Percentiles rank a stretch among this genome's conserved stretches.
Conservation (phyloP, 2,113 vertebrate species). For the Gnathonemus longibarbis region DNA sequence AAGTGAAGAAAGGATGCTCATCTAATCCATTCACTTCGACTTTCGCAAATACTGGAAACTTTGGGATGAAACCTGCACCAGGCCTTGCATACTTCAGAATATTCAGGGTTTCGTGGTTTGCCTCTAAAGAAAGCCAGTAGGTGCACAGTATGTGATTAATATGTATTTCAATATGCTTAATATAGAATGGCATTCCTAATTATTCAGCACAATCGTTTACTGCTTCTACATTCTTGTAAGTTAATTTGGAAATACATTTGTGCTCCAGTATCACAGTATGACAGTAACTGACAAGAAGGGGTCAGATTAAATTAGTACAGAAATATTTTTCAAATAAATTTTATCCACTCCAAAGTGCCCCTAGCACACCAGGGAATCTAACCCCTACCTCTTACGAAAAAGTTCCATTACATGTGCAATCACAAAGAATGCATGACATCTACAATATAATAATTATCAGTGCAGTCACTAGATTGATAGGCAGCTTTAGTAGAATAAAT, state of each 20-base stretch:
- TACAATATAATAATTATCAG: background rate
- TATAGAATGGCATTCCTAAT: background rate
- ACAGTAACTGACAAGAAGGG: background rate
- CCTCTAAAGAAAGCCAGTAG: conserved; percentile 43
- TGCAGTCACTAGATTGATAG: background rate
- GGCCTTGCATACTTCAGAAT: conserved; percentile 62
- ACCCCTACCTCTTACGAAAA: background rate
- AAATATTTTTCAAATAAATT: background rate
- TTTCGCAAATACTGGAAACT: conserved; percentile 63
- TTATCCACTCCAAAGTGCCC: background rate
- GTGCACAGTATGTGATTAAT: background rate
- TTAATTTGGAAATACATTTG: background rate
- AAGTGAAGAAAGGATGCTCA: conserved; percentile 61
- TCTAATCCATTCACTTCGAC: conserved; percentile 65
- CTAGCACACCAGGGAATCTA: background rate
- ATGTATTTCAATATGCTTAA: background rate
- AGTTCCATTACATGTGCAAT: background rate
- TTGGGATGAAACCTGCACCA: conserved; percentile 59
- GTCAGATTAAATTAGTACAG: background rate
- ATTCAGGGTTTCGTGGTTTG: conserved; percentile 60
- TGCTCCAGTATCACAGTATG: background rate
- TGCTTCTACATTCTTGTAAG: background rate
- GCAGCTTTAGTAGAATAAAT: background rate
- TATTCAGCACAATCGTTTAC: background rate
- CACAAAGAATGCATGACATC: background rate